phyloP scores from a whole-genome alignment of 2,113 vertebrate genomes.

The Setophaga kirtlandii region DNA sequence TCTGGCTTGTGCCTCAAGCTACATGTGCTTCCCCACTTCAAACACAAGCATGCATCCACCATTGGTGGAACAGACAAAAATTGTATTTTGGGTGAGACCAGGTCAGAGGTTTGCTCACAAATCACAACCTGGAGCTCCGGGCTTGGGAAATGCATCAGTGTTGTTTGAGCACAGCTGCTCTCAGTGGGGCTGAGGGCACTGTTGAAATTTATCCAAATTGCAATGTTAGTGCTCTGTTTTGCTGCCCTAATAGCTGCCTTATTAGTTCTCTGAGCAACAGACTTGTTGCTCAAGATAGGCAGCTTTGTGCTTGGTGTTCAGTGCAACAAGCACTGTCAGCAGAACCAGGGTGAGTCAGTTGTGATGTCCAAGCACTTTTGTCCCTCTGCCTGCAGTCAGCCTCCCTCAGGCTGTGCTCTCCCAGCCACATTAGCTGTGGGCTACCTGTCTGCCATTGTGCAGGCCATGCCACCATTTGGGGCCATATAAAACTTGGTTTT shows the following conservation, averaged over 20 bases:
- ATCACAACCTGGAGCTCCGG: not conserved
- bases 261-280: not conserved
- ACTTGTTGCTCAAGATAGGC: rapidly evolving
- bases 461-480: rapidly evolving
- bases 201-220: not conserved
- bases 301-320: not conserved
- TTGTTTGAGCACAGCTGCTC: not conserved
- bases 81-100: not conserved
- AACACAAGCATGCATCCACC: not conserved
- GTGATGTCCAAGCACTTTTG: not conserved
- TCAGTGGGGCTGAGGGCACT: rapidly evolving
- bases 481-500: not conserved
- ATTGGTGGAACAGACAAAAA: rapidly evolving
- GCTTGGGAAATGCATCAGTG: not conserved
- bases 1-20: not conserved
- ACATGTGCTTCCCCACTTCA: not conserved
- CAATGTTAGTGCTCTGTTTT: not conserved
- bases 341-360: not conserved
- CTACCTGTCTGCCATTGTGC: not conserved
- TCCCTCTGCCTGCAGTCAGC: not conserved
- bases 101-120: not conserved
- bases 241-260: not conserved
- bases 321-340: rapidly evolving
- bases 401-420: not conserved
- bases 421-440: rapidly evolving